A percentile compares a stretch with the other conserved stretches of the same genome.
phyloP scores from a whole-genome alignment of 2,113 vertebrate species.

The Trochalopteron elliotii region DNA sequence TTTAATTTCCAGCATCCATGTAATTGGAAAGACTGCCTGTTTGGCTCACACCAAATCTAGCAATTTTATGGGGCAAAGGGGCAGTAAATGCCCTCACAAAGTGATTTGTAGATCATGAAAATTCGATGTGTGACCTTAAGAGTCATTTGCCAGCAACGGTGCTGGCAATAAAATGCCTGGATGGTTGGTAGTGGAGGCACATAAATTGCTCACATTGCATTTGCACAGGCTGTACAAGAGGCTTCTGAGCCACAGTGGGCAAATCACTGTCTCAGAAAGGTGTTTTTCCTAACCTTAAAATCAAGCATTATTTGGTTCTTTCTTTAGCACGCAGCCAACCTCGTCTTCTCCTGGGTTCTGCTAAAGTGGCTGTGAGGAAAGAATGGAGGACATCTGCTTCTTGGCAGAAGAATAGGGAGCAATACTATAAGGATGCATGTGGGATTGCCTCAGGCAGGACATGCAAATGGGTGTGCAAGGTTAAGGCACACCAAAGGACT shows the following conservation, averaged over 20 bases:
- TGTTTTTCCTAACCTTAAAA: background rate
- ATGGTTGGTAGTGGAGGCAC: background rate
- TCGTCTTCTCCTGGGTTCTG: background rate
- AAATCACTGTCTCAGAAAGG: background rate
- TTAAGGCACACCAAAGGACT: background rate
- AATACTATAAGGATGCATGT: too few relatives aligned
- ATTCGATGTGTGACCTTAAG: conserved; percentile 23
- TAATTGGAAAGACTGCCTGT: background rate
- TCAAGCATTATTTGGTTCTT: background rate
- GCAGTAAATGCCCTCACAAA: background rate
- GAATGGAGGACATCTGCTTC: background rate
- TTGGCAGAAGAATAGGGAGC: background rate
- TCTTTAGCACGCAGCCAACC: background rate
- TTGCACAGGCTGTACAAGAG: background rate
- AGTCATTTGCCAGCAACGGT: background rate
- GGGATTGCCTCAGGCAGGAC: background rate
- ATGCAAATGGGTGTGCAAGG: background rate
- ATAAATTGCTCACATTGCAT: background rate
- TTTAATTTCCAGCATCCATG: background rate
- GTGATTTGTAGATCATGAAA: conserved; percentile 48
- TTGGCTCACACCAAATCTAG: background rate
- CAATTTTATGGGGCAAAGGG: conserved; percentile 1
- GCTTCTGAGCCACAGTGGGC: background rate
- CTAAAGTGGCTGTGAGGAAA: background rate
- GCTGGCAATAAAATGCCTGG: background rate